A percentile compares a stretch with the other conserved stretches of the same genome.
These are phyloP conservation scores for Noctua janthe DNA, from an alignment of 2,888 invertebrate species.

Conservation along the genomic window DNA sequence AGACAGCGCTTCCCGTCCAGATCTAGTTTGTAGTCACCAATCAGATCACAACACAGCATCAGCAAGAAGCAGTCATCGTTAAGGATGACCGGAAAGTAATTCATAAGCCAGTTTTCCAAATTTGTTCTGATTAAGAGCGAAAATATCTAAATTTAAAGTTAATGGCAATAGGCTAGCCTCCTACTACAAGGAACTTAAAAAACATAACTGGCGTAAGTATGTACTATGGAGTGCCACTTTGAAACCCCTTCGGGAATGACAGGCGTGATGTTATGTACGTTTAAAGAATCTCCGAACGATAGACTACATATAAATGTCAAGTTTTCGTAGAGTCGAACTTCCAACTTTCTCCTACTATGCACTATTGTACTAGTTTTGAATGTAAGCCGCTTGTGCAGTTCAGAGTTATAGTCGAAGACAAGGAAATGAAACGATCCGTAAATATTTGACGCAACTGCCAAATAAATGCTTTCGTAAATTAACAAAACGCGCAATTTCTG, in stretches of 20 bases:
- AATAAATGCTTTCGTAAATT: slow-evolving; percentile 4
- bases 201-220: neutral
- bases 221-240: neutral
- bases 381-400: slow-evolving; percentile 16
- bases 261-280: neutral
- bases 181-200: neutral
- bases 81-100: too few species aligned
- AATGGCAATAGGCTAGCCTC: neutral
- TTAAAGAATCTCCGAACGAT: slow-evolving; percentile 9
- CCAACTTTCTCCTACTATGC: slow-evolving; percentile 6
- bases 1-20: too few species aligned
- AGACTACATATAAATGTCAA: slow-evolving; percentile 2
- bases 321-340: slow-evolving; percentile 13
- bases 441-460: slow-evolving; percentile 10
- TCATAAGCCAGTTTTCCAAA: too few species aligned
- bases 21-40: too few species aligned
- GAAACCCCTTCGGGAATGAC: neutral
- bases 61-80: too few species aligned
- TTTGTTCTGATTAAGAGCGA: too few species aligned
- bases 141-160: neutral
- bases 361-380: slow-evolving; percentile 27
- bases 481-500: slow-evolving; percentile 4
- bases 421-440: slow-evolving; percentile 9
- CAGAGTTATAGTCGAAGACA: slow-evolving; percentile 1
- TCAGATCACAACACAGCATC: too few species aligned